These are phyloP conservation scores for Temnothorax curvispinosus DNA, from an alignment of 1,140 invertebrate species.

Conservation along the genomic window DNA sequence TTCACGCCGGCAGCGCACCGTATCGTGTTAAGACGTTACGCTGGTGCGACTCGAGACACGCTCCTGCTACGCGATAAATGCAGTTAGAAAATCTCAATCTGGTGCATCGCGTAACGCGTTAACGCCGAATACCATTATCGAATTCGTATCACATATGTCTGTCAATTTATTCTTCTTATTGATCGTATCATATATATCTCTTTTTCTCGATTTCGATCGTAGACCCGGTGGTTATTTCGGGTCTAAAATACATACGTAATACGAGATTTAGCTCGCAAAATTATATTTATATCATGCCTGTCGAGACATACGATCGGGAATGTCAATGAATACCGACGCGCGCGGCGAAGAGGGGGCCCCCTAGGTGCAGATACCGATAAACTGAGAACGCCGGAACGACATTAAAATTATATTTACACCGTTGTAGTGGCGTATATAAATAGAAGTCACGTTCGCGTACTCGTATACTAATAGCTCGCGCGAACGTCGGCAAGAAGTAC, in stretches of 20 bases:
- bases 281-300: constrained; percentile 44
- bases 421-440: constrained; percentile 50
- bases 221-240: background rate
- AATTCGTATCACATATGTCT: background rate
- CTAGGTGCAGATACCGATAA: background rate
- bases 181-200: background rate
- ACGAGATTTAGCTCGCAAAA: constrained; percentile 33
- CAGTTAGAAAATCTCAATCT: constrained; percentile 13
- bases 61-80: background rate
- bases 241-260: background rate
- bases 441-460: constrained; percentile 34
- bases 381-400: constrained; percentile 29
- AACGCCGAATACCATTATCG: constrained; percentile 12
- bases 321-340: constrained; percentile 11
- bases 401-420: constrained; percentile 59
- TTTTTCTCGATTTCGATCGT: background rate
- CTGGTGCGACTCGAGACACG: background rate
- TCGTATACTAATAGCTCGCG: constrained; percentile 39
- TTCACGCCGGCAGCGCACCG: background rate
- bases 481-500: constrained; percentile 17
- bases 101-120: constrained; percentile 4
- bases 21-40: constrained; percentile 19
- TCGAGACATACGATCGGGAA: constrained; percentile 31
- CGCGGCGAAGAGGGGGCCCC: background rate
- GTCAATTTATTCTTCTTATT: constrained; percentile 6